Conservation (phyloP, 2,888 invertebrate genomes). For the Rotaria socialis region DNA sequence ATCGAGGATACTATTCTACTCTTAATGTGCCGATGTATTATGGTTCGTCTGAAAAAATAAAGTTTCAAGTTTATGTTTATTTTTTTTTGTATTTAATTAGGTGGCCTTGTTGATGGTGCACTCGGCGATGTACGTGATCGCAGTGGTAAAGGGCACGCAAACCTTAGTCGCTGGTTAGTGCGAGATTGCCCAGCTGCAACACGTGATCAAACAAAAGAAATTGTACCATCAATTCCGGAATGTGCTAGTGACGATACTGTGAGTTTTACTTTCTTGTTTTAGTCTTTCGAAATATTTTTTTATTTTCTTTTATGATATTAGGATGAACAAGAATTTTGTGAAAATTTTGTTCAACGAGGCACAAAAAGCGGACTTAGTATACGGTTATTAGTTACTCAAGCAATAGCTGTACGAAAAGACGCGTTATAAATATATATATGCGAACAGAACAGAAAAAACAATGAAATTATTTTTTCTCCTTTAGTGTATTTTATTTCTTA, state of each 20-base stretch:
- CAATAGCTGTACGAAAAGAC: background rate
- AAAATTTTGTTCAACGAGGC: slow-evolving; percentile 13
- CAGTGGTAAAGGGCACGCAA: background rate
- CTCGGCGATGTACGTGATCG: slow-evolving; percentile 2
- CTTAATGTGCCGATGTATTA: background rate
- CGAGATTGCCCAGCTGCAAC: background rate
- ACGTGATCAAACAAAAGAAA: background rate
- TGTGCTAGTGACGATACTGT: background rate
- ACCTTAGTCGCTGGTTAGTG: background rate
- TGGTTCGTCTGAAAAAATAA: background rate
- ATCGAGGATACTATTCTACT: background rate
- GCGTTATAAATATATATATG: background rate
- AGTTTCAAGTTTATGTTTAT: background rate
- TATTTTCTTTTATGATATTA: background rate
- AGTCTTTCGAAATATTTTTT: background rate
- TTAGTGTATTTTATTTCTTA: too few species aligned
- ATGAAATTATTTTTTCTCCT: too few species aligned
- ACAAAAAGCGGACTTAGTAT: background rate
- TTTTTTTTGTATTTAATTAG: background rate
- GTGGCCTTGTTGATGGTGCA: background rate
- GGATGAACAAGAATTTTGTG: background rate
- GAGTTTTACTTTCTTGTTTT: background rate
- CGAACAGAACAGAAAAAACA: too few species aligned
- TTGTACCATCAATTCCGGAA: background rate
- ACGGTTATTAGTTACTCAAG: background rate